Conservation (phyloP, 2,797 vertebrate species). For the Trachops cirrhosus region DNA sequence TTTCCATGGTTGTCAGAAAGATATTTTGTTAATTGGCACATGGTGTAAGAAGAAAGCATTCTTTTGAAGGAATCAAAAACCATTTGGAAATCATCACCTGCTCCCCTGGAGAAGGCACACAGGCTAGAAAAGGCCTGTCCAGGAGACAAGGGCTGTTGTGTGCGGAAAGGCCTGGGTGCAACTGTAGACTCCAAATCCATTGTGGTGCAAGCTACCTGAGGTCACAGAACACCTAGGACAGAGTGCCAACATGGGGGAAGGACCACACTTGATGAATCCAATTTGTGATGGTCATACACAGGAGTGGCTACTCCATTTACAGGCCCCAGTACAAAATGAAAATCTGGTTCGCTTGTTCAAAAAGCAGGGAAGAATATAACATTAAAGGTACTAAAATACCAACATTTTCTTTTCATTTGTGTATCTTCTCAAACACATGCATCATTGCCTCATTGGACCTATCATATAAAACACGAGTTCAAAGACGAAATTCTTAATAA, state of each 20-base stretch:
- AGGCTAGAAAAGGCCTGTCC: not conserved
- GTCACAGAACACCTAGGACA: too few species aligned
- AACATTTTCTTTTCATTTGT: not conserved
- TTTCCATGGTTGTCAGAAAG: not conserved
- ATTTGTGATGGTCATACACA: not conserved
- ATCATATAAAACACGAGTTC: not conserved
- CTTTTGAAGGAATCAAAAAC: not conserved
- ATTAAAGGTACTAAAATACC: not conserved
- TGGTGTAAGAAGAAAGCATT: not conserved
- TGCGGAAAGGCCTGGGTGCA: not conserved
- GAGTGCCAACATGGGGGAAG: fast-evolving
- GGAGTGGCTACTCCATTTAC: not conserved
- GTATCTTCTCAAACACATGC: not conserved
- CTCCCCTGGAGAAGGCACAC: not conserved
- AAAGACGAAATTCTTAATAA: not conserved
- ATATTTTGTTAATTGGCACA: not conserved
- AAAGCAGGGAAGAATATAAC: not conserved
- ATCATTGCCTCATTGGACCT: not conserved
- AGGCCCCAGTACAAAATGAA: not conserved
- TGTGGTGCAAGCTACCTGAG: not conserved
- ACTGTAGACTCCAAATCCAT: not conserved
- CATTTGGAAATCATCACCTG: not conserved
- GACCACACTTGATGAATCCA: not conserved
- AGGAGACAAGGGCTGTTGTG: not conserved
- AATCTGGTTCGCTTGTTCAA: not conserved